Evolutionary conservation across 2,797 vertebrate species (phyloP), one percentile per base, ranked within the genome.

Genomic region (Decapterus maruadsi): DNA sequence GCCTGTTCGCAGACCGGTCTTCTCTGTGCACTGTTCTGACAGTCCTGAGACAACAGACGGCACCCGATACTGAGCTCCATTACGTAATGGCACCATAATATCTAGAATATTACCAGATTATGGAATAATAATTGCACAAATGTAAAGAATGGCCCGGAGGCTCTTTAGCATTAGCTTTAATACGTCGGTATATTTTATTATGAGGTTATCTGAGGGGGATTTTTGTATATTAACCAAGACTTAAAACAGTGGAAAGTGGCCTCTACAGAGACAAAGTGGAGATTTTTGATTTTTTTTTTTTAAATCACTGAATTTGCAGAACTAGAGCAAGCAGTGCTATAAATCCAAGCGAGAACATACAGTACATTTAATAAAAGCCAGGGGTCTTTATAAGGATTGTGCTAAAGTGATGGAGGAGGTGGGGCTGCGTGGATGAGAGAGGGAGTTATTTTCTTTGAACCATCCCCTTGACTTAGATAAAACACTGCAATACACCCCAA

Each of bases 71-170:
- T 84, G 81, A 90, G 82, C 88, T 72, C 60, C 34, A 40, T 92
- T 93, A 92, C 68, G 65, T 81, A 93, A 94, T 40, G 0, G 16
- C 59, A 1, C 59, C 43, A 67, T 81, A 82, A 79, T 75, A 86
- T 88, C 85, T 83, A 63, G 68, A 82, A 89, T 90, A 89, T 87
- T 84, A 84, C 63, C 77, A 88, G 85, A 90, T 90, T 91, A 88
- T 83, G 65, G 83, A 68, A 81, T 67, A 55, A 76, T 86, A 81
- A 89, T 79, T 87, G 56, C 58, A 61, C 65, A 78, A 87, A 86
- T 77, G 75, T 85, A 75, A 86, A 60, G 70, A 80, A 68, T 59
- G 45, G 34, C 74, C 58, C 22, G 45, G 50, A 26, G 62, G 63
- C 60, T 72, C 6, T 40, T 48, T 19, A n/a, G 45, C 45, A 48